Base-by-base conservation (phyloP, 2,113 vertebrate species). In the Sphaerodactylus townsendi region DNA sequence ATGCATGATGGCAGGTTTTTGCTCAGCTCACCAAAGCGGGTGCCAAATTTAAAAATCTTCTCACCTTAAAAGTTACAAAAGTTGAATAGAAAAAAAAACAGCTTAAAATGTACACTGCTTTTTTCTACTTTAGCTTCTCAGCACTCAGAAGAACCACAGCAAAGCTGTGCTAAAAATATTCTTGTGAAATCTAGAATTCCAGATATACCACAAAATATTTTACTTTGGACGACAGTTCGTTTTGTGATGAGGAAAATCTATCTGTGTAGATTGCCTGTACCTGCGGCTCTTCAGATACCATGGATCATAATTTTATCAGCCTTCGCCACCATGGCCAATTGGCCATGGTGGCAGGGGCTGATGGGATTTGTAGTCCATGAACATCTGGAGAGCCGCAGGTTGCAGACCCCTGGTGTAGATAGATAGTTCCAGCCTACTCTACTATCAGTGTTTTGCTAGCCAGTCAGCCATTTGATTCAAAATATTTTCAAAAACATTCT, bases 381-480 rank as follows among this genome's bases (percentile, higher is more conserved):
- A n/a, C n/a, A n/a, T n/a, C n/a, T n/a, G n/a, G n/a, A n/a, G n/a
- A n/a, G n/a, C n/a, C n/a, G n/a, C n/a, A n/a, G n/a, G n/a, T n/a
- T n/a, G n/a, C n/a, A n/a, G n/a, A n/a, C n/a, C n/a, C n/a, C n/a
- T n/a, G n/a, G n/a, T n/a, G n/a, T n/a, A n/a, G n/a, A n/a, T n/a
- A n/a, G n/a, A n/a, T n/a, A n/a, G n/a, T n/a, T n/a, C n/a, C n/a
- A n/a, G n/a, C n/a, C n/a, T n/a, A n/a, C n/a, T n/a, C n/a, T n/a
- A n/a, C n/a, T n/a, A n/a, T n/a, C n/a, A n/a, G n/a, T n/a, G n/a
- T n/a, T n/a, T n/a, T n/a, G n/a, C 11, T 35, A 80, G 65, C 33
- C 19, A 79, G 73, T 85, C 3, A 78, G 69, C 84, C 70, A 10
- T 59, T 65, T 73, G 11, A 85, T 35, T 82, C 25, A 59, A 74